Evolutionary conservation across 2,888 invertebrate species (phyloP).

Genomic region (Bugula neritina): DNA sequence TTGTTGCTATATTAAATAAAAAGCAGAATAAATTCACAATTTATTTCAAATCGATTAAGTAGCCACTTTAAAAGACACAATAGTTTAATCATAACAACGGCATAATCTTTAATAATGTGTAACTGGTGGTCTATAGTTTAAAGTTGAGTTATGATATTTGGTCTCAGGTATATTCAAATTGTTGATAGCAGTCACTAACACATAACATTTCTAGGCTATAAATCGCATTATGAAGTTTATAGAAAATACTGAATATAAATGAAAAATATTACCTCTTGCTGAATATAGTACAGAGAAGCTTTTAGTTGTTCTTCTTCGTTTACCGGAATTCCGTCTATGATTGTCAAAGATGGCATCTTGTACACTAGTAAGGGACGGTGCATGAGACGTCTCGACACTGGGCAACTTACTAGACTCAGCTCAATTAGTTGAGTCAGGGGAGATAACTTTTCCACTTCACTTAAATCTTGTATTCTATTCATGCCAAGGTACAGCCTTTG

Average conservation of each 20-base stretch:
- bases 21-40: no score
- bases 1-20: conserved; percentile 1
- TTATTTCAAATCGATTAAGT: no score
- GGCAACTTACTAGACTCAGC: conserved; percentile 51
- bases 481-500: conserved; percentile 52
- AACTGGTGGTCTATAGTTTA: no score
- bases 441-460: conserved; percentile 50
- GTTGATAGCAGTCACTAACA: no score
- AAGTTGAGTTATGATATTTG: no score
- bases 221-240: no score
- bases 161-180: no score
- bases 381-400: conserved; percentile 49
- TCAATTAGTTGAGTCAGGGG: conserved; percentile 44
- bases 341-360: conserved; percentile 44
- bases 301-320: conserved; percentile 51
- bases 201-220: no score
- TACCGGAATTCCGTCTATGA: conserved; percentile 51
- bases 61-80: no score
- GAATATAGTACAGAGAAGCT: conserved; percentile 50
- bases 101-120: no score
- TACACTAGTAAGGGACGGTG: conserved; percentile 49
- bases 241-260: no score
- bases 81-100: no score
- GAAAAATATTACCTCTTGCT: conserved; percentile 44
- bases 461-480: conserved; percentile 51